phyloP scores from a whole-genome alignment of 2,888 invertebrate species.

The Leptothorax acervorum region DNA sequence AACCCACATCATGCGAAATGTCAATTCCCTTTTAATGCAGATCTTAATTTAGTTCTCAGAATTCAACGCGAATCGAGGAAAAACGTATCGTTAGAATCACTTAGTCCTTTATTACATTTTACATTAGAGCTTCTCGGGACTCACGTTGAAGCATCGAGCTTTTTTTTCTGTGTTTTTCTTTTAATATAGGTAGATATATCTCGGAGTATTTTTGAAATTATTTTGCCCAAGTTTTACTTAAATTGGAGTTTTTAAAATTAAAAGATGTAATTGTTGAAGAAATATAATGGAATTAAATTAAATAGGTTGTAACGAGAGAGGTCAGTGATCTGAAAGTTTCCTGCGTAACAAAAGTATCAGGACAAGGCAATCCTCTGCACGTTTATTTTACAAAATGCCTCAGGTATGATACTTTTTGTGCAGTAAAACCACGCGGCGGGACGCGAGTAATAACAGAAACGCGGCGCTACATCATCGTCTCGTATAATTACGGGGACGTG shows the following conservation, averaged over 20 bases:
- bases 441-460: neutral
- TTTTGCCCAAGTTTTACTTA: neutral
- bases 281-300: neutral
- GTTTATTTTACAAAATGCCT: neutral
- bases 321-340: neutral
- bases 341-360: neutral
- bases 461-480: neutral
- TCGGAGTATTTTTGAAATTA: neutral
- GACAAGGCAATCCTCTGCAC: neutral
- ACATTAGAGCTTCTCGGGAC: neutral
- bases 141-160: neutral
- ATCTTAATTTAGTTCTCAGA: neutral
- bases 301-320: neutral
- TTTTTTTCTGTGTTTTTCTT: neutral
- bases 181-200: neutral
- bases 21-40: neutral
- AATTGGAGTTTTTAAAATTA: neutral
- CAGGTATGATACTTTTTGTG: neutral
- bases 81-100: neutral
- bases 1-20: neutral
- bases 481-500: slow-evolving; percentile 3
- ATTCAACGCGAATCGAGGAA: neutral
- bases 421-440: neutral
- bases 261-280: neutral
- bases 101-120: neutral